phyloP scores from a whole-genome alignment of 2,797 vertebrate genomes.

The Oryzias sinensis region DNA sequence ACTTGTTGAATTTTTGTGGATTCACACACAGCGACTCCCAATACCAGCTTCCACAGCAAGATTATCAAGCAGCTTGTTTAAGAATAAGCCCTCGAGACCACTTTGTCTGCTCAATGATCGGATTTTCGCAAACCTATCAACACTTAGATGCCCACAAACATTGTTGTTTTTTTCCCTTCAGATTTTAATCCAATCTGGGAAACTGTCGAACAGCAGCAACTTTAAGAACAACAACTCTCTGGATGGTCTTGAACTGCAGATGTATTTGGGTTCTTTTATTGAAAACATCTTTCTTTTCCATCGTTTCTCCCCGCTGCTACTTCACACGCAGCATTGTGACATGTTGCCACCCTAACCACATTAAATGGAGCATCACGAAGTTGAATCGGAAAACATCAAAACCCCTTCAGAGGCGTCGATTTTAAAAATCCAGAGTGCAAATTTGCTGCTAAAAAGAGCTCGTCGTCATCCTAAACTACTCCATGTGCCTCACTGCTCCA shows the following conservation, averaged over 20 bases:
- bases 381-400: background rate
- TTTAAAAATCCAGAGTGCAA: conserved; percentile 8
- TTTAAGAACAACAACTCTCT: background rate
- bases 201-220: background rate
- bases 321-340: background rate
- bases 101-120: conserved; percentile 1
- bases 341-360: background rate
- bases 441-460: conserved; percentile 7
- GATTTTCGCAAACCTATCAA: conserved; percentile 7
- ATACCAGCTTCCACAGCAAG: background rate
- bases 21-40: conserved; percentile 2
- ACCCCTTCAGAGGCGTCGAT: conserved; percentile 1
- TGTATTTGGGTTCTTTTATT: background rate
- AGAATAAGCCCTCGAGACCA: conserved; percentile 5
- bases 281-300: background rate
- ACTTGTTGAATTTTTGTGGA: conserved; percentile 19
- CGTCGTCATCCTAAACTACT: conserved; percentile 17
- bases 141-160: conserved; percentile 10
- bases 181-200: conserved; percentile 5
- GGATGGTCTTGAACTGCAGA: too few relatives aligned
- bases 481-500: conserved; percentile 10
- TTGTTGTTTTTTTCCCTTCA: conserved; percentile 9
- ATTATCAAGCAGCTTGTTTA: background rate
- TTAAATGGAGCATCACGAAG: conserved; percentile 4
- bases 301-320: background rate